phyloP scores from a whole-genome alignment of 2,888 invertebrate species.

The Harpalus rubripes region DNA sequence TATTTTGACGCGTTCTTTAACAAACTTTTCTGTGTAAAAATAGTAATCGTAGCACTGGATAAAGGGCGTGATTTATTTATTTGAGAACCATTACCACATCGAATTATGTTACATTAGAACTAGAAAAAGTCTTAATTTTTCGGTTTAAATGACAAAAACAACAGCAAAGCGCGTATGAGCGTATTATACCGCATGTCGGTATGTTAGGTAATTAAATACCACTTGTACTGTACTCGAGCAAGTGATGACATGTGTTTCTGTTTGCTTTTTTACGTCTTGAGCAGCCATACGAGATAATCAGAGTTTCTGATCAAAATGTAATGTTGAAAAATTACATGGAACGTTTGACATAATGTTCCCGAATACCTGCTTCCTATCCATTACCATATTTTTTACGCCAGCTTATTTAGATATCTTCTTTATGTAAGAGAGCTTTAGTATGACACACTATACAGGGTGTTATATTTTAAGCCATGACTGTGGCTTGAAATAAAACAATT shows the following conservation, averaged over 20 bases:
- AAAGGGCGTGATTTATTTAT: too few relatives aligned
- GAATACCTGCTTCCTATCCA: conserved; percentile 32
- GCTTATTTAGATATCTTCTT: conserved; percentile 37
- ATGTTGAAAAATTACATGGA: conserved; percentile 51
- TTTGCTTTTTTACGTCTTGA: conserved; percentile 41
- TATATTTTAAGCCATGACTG: too few relatives aligned
- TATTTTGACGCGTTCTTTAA: too few relatives aligned
- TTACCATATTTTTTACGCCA: conserved; percentile 45
- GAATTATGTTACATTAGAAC: background rate
- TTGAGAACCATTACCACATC: too few relatives aligned
- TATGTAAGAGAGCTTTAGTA: conserved; percentile 24
- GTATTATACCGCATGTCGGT: background rate
- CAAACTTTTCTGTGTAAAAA: too few relatives aligned
- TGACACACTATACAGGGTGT: conserved; percentile 23
- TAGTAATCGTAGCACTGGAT: too few relatives aligned
- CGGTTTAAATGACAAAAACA: background rate
- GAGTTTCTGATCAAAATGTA: conserved; percentile 49
- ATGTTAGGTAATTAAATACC: conserved; percentile 30
- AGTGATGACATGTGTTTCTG: conserved; percentile 40
- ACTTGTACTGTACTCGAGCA: conserved; percentile 48
- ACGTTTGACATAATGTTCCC: conserved; percentile 45
- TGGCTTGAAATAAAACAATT: too few relatives aligned
- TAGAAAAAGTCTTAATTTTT: background rate
- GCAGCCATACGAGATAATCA: conserved; percentile 39
- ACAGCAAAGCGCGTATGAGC: background rate